Conservation (phyloP, 2,113 vertebrate species). For the Origma solitaria region DNA sequence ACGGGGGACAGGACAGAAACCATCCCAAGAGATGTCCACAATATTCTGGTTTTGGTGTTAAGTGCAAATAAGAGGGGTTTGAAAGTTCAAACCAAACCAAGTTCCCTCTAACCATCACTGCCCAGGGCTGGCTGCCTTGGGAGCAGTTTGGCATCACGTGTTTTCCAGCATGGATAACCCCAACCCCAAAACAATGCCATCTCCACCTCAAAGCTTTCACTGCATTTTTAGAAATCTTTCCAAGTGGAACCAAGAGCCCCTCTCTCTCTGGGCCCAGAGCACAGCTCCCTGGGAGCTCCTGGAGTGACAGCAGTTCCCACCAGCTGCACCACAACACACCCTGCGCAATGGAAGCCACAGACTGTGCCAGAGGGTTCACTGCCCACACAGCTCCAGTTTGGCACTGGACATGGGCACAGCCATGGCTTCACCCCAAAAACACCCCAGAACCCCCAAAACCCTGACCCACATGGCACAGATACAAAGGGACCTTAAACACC, state of each 20-base stretch:
- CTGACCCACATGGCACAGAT: rapidly evolving
- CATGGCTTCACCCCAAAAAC: background rate
- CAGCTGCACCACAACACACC: background rate
- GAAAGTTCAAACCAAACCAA: background rate
- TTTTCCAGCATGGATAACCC: background rate
- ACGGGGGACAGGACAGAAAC: background rate
- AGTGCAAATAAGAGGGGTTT: background rate
- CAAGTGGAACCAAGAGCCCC: background rate
- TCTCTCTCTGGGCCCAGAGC: background rate
- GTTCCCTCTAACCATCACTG: rapidly evolving
- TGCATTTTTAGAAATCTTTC: background rate
- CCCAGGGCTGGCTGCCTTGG: background rate
- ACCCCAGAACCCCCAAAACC: background rate
- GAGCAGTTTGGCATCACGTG: background rate
- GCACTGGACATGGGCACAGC: rapidly evolving
- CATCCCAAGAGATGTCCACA: background rate
- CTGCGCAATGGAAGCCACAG: no score
- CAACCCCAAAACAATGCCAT: background rate
- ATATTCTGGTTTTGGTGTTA: rapidly evolving
- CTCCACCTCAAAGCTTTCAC: background rate
- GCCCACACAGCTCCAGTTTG: background rate
- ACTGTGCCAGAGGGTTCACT: rapidly evolving
- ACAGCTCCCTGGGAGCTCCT: rapidly evolving
- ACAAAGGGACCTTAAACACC: background rate
- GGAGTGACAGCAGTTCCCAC: background rate